These are phyloP conservation scores for Hipposideros armiger DNA, from an alignment of 2,113 vertebrate genomes.

Conservation along the genomic window DNA sequence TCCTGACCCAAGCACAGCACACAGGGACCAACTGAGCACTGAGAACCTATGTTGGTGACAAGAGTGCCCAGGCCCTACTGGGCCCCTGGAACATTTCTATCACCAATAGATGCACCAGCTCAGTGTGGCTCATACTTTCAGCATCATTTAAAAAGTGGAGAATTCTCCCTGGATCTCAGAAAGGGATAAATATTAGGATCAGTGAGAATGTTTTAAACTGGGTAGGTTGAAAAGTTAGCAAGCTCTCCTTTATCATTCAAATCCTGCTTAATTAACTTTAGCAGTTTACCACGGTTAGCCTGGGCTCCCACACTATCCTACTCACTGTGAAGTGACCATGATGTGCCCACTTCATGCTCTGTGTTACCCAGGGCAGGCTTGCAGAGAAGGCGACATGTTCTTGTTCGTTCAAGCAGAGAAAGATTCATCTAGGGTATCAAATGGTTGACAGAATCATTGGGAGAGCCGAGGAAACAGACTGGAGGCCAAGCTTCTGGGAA, in stretches of 20 bases:
- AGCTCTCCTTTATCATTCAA: neutral
- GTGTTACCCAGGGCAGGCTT: neutral
- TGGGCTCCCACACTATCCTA: neutral
- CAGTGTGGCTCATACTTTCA: neutral
- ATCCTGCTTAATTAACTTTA: neutral
- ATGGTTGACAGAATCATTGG: neutral
- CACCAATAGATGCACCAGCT: too few species aligned
- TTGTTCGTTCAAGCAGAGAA: neutral
- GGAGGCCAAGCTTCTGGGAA: neutral
- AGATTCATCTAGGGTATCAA: neutral
- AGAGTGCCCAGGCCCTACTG: neutral
- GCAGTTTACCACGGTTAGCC: neutral
- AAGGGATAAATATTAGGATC: neutral
- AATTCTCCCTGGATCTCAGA: neutral
- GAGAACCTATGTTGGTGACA: neutral
- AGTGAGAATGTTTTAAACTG: neutral
- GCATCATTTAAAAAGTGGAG: neutral
- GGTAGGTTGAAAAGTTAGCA: neutral
- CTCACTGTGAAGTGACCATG: accelerated
- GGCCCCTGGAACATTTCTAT: neutral
- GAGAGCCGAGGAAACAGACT: neutral
- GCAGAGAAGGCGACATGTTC: neutral
- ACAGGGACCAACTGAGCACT: neutral
- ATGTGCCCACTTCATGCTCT: neutral
- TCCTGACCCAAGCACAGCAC: too few species aligned